Evolutionary conservation across 2,113 vertebrate genomes (phyloP), one percentile per base, ranked within the genome.

Genomic region (Engraulis encrasicolus): DNA sequence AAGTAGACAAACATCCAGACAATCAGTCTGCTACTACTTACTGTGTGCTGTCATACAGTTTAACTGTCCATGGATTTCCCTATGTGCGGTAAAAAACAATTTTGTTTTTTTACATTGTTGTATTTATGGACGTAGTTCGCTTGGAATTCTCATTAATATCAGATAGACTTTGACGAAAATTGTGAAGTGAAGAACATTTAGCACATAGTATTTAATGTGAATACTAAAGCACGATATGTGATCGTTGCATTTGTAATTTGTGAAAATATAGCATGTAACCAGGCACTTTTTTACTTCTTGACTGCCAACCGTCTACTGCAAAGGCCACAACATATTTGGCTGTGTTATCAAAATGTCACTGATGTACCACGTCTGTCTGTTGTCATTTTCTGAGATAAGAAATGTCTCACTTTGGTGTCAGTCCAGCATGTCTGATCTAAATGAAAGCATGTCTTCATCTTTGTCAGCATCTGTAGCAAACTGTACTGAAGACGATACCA

Each of bases 311-410:
- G 52, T 19, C 11, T 9, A 45, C 61, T 71, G 61, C 61, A 34
- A 71, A 34, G 27, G 61, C 23, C 61, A 31, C 2, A 14, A 31
- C 23, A 71, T 12, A 2, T 34, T 12, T 2, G 14, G 34, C 61
- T 34, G 61, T 71, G 61, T 74, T 74, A 74, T 74, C 27, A 74
- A 74, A 74, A 74, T 74, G 66, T 74, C 66, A 74, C 66, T 74
- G 66, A 0, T 74, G 23, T 11, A 31, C 66, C 31, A 74, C 34
- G 2, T 74, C 66, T 3, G 40, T 58, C 66, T 74, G 66, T 36
- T 74, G 66, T 27, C 27, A 27, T 74, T 74, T 74, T 27, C 66
- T 74, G 27, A 74, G 66, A 34, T 34, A 74, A 34, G n/a, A 74
- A 34, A 74, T 19, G 3, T 6, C 1, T 74, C 66, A 74, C 66